phyloP scores from a whole-genome alignment of 2,113 vertebrate genomes.

The Alexandromys fortis region DNA sequence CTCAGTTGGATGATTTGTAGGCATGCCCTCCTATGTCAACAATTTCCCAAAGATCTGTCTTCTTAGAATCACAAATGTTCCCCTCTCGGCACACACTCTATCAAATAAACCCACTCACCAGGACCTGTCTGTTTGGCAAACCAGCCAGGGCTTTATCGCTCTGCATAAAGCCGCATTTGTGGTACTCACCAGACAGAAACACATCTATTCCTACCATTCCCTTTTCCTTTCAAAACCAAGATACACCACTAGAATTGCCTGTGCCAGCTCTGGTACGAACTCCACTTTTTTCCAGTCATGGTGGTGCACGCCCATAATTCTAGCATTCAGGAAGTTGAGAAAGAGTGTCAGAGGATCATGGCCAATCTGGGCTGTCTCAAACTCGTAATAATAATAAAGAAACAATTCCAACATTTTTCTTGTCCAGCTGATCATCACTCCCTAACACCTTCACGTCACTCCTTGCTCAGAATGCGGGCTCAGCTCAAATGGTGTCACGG shows the following conservation, averaged over 20 bases:
- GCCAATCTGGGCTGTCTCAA: neutral
- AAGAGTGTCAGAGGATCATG: neutral
- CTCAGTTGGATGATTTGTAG: neutral
- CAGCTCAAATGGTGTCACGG: neutral
- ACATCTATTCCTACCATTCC: neutral
- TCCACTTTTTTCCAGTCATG: neutral
- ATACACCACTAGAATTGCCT: too few species aligned
- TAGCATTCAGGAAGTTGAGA: neutral
- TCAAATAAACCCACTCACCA: neutral
- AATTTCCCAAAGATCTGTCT: conserved; percentile 22
- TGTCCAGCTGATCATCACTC: neutral
- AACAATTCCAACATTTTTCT: neutral
- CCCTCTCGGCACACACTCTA: neutral
- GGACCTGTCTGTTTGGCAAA: neutral
- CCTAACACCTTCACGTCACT: neutral
- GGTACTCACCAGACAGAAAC: neutral
- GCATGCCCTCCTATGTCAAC: neutral
- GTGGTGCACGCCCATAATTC: neutral
- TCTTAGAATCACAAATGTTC: neutral
- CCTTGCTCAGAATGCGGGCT: neutral
- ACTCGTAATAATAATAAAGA: neutral
- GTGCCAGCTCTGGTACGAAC: neutral
- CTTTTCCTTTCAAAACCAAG: neutral
- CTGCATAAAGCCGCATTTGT: neutral
- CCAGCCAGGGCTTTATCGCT: neutral